phyloP scores from a whole-genome alignment of 2,888 invertebrate species.

The Willowsia nigromaculata region DNA sequence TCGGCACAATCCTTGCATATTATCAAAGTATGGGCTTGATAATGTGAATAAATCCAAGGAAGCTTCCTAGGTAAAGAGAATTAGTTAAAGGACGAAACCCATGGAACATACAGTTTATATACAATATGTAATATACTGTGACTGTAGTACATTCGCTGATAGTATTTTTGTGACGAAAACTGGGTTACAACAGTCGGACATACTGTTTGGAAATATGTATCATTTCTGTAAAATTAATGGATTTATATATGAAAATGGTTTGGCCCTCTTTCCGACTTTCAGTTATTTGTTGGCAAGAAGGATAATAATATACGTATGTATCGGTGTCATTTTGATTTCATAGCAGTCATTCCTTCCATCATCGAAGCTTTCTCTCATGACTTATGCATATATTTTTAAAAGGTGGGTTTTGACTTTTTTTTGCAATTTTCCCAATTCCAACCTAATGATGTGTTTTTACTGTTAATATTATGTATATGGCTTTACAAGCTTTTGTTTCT shows the following conservation, averaged over 20 bases:
- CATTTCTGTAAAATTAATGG: slow-evolving; percentile 18
- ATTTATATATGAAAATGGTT: neutral
- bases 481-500: neutral
- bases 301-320: neutral
- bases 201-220: neutral
- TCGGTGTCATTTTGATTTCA: neutral
- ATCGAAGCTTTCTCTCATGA: no score
- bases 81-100: neutral
- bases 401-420: no score
- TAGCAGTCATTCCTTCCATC: no score
- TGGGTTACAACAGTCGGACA: neutral
- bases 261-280: neutral
- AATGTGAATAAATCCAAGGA: slow-evolving; percentile 31
- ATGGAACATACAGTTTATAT: no score
- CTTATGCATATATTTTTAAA: no score
- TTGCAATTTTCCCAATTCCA: neutral
- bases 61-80: neutral
- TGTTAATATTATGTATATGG: neutral
- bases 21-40: neutral
- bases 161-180: neutral
- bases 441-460: neutral
- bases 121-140: no score
- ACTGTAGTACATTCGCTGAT: neutral
- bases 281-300: neutral
- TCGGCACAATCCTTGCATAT: neutral